These are phyloP conservation scores for Zeugodacus cucurbitae DNA, from an alignment of 1,140 invertebrate species.

Conservation along the genomic window DNA sequence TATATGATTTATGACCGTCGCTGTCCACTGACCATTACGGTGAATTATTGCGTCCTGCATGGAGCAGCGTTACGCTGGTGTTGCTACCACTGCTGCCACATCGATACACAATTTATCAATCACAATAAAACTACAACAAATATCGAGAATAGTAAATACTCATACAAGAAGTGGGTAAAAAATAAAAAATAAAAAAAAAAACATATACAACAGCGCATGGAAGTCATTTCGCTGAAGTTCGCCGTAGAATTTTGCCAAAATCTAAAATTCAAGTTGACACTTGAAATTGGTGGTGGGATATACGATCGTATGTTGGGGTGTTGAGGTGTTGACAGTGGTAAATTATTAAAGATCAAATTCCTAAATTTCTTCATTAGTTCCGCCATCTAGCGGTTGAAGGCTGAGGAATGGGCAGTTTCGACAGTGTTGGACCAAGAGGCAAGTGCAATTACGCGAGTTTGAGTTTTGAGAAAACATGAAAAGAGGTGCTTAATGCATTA, in stretches of 20 bases:
- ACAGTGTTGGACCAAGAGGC: no score
- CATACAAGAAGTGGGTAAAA: not conserved
- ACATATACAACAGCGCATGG: not conserved
- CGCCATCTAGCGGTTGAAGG: no score
- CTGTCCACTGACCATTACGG: not conserved
- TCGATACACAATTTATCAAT: slow-evolving; percentile 30
- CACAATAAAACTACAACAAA: slow-evolving; percentile 16
- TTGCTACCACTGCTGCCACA: not conserved
- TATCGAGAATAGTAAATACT: not conserved
- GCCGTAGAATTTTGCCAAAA: not conserved
- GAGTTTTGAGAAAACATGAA: no score
- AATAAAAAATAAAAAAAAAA: no score
- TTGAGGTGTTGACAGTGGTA: not conserved
- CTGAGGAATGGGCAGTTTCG: no score
- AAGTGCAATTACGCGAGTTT: no score
- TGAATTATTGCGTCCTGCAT: slow-evolving; percentile 20
- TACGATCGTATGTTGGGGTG: not conserved
- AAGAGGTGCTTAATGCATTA: no score
- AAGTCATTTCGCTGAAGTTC: not conserved
- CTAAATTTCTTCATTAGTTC: no score
- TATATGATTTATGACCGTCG: slow-evolving; percentile 19
- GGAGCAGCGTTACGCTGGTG: not conserved
- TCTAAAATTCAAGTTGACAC: not conserved
- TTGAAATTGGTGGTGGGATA: not conserved
- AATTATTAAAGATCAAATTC: not conserved